Evolutionary conservation across 2,888 invertebrate species (phyloP).

Genomic region (Autographa gamma): DNA sequence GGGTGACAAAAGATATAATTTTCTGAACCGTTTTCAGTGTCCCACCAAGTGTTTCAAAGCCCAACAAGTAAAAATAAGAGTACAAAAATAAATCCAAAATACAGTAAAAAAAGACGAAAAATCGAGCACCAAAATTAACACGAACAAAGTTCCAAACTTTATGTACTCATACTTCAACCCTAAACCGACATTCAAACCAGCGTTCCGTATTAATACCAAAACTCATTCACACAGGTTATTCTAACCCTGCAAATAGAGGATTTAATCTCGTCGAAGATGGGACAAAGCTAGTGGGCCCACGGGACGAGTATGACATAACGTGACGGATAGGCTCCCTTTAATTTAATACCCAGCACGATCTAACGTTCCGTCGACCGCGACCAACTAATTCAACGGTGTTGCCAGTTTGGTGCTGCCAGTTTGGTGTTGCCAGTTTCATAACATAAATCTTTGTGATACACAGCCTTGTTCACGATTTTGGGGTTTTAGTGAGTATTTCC

Average conservation of each 20-base stretch:
- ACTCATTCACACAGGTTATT: conserved; percentile 33
- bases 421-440: conserved; percentile 47
- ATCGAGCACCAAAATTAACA: neutral
- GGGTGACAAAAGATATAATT: too few relatives aligned
- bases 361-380: conserved; percentile 45
- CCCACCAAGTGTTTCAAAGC: too few relatives aligned
- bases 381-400: conserved; percentile 57
- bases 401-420: conserved; percentile 47
- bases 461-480: conserved; percentile 47
- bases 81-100: too few relatives aligned
- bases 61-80: too few relatives aligned
- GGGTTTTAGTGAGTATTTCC: conserved; percentile 46
- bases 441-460: conserved; percentile 54
- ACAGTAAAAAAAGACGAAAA: neutral
- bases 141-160: neutral
- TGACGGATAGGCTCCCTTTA: conserved; percentile 72
- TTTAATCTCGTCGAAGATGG: conserved; percentile 65
- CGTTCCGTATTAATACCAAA: conserved; percentile 38
- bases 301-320: conserved; percentile 70
- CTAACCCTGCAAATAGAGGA: conserved; percentile 52
- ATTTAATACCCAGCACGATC: conserved; percentile 62
- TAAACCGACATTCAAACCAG: conserved; percentile 11
- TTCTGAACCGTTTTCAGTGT: too few relatives aligned
- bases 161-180: neutral
- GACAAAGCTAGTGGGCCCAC: conserved; percentile 69